Conservation (phyloP, 2,888 invertebrate species). For the Lasius fuliginosus region DNA sequence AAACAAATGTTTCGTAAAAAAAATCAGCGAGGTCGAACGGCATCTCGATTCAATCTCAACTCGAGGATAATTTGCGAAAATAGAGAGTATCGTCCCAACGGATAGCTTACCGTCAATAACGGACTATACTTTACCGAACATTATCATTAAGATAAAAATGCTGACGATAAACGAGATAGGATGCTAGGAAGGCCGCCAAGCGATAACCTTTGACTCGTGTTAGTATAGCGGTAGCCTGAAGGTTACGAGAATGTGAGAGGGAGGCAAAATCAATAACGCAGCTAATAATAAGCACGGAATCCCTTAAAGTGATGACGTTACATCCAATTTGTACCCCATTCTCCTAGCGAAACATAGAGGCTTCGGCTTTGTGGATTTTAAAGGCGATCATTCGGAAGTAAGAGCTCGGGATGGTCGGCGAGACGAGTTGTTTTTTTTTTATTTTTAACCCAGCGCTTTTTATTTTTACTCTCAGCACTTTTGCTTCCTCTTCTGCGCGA, state of each 20-base stretch:
- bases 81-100: neutral
- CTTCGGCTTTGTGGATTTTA: constrained; percentile 72
- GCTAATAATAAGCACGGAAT: constrained; percentile 76
- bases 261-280: constrained; percentile 70
- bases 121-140: constrained; percentile 27
- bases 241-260: constrained; percentile 43
- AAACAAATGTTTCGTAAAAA: constrained; percentile 1
- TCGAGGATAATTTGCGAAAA: constrained; percentile 18
- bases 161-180: constrained; percentile 13
- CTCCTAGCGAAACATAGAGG: constrained; percentile 58
- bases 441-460: neutral
- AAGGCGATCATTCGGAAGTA: constrained; percentile 65
- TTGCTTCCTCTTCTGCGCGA: neutral
- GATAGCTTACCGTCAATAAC: constrained; percentile 31
- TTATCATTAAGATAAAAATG: constrained; percentile 52
- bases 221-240: constrained; percentile 28
- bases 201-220: constrained; percentile 65
- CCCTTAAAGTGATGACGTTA: constrained; percentile 75
- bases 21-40: neutral
- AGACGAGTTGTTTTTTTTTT: neutral
- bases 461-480: neutral
- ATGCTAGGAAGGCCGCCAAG: neutral
- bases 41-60: constrained; percentile 16
- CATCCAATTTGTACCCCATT: constrained; percentile 72
- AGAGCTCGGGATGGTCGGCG: neutral